Conservation (phyloP, 2,797 vertebrate species). For the Haliaeetus vocifer region DNA sequence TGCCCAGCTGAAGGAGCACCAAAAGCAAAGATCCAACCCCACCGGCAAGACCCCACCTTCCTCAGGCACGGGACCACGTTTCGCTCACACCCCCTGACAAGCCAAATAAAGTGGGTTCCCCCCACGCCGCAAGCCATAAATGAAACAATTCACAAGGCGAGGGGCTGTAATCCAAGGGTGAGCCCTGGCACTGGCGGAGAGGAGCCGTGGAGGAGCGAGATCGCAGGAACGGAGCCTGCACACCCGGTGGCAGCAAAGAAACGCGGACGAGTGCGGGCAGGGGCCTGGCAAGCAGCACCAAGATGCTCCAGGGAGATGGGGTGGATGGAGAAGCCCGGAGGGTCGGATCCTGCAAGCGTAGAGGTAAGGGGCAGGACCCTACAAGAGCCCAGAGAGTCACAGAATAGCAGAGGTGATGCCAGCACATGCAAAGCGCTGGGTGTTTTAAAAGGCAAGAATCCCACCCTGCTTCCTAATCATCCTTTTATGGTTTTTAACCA, state of each 20-base stretch:
- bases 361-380: background rate
- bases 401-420: background rate
- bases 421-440: rapidly evolving
- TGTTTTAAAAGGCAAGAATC: background rate
- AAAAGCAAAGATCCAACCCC: background rate
- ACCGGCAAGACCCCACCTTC: rapidly evolving
- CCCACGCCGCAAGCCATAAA: rapidly evolving
- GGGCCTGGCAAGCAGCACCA: background rate
- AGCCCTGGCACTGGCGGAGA: background rate
- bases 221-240: background rate
- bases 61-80: rapidly evolving
- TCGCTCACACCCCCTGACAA: background rate
- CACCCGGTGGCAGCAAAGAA: conserved; percentile 70
- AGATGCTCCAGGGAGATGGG: background rate
- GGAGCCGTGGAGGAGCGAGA: background rate
- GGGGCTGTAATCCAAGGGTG: background rate
- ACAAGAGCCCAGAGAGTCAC: background rate
- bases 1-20: background rate
- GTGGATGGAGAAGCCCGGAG: background rate
- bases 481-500: background rate
- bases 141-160: too few relatives aligned
- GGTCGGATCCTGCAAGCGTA: background rate
- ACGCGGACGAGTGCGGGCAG: background rate
- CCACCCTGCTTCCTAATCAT: background rate
- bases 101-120: background rate